phyloP scores from a whole-genome alignment of 2,797 vertebrate genomes.

The Phrynocephalus forsythii region DNA sequence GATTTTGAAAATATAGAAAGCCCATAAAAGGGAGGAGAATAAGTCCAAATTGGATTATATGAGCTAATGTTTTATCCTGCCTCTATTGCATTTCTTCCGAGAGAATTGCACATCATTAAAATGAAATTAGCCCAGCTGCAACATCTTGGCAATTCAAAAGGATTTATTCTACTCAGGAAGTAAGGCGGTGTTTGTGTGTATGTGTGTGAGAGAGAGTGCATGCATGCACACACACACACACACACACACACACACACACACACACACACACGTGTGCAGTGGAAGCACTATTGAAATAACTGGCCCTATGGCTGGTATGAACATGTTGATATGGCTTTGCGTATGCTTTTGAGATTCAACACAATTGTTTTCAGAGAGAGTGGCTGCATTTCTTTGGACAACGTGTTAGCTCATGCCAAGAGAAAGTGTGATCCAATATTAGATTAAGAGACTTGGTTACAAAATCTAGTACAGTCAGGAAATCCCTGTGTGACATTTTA shows the following conservation, averaged over 20 bases:
- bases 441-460: not conserved
- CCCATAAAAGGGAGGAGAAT: slow-evolving; percentile 20
- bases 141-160: not conserved
- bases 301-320: not conserved
- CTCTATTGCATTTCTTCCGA: slow-evolving; percentile 26
- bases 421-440: not conserved
- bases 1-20: slow-evolving; percentile 45
- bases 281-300: not conserved
- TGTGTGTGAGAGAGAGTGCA: no score
- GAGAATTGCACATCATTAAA: slow-evolving; percentile 31
- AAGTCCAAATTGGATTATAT: slow-evolving; percentile 35
- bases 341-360: slow-evolving; percentile 27
- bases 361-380: slow-evolving; percentile 17
- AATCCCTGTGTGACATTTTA: not conserved
- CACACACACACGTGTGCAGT: no score
- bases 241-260: no score
- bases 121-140: not conserved
- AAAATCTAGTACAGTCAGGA: not conserved
- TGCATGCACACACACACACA: no score
- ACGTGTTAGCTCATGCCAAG: slow-evolving; percentile 1
- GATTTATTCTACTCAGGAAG: slow-evolving; percentile 7
- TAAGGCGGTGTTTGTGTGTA: no score
- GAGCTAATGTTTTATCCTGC: slow-evolving; percentile 19
- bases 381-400: slow-evolving; percentile 41
- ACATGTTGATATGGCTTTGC: not conserved